A percentile compares a stretch with the other conserved stretches of the same genome.
Evolutionary conservation across 2,113 vertebrate genomes (phyloP).

Genomic region (Crotalus helleri): DNA sequence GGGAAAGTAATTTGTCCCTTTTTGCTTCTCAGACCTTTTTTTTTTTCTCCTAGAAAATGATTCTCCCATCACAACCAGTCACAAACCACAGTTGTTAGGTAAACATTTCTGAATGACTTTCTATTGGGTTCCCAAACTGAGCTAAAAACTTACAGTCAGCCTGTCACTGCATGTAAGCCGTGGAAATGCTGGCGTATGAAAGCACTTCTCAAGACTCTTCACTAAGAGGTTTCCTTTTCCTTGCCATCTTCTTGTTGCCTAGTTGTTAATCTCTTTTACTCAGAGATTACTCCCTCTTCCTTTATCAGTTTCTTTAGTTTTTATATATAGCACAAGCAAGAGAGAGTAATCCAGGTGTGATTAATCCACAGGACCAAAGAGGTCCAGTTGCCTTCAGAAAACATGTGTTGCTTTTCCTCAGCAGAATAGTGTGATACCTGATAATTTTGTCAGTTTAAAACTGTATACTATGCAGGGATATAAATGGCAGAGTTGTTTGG

Average conservation of each 20-base stretch:
- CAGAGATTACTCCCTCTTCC: neutral
- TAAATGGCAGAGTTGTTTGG: neutral
- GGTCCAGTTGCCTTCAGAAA: constrained; percentile 65
- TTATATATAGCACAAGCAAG: constrained; percentile 57
- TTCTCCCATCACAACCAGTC: neutral
- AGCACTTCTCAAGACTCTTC: constrained; percentile 26
- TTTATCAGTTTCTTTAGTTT: constrained; percentile 47
- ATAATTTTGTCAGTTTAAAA: constrained; percentile 37
- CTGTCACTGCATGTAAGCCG: constrained; percentile 11
- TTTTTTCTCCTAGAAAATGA: neutral
- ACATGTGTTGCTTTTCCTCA: constrained; percentile 56
- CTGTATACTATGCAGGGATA: neutral
- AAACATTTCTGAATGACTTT: constrained; percentile 15
- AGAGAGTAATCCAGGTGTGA: constrained; percentile 53
- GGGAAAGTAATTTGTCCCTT: constrained; percentile 23
- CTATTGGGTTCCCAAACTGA: constrained; percentile 34
- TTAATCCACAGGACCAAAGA: constrained; percentile 46
- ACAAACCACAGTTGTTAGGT: neutral
- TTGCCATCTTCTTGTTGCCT: constrained; percentile 42
- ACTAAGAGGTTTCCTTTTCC: constrained; percentile 29
- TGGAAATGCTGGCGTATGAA: constrained; percentile 13
- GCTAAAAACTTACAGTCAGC: constrained; percentile 39
- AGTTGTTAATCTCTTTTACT: constrained; percentile 58
- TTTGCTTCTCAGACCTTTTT: too few species aligned
- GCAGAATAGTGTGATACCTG: neutral